Base-by-base conservation (phyloP, 1,140 invertebrate genomes). In the Drosophila orosa region DNA sequence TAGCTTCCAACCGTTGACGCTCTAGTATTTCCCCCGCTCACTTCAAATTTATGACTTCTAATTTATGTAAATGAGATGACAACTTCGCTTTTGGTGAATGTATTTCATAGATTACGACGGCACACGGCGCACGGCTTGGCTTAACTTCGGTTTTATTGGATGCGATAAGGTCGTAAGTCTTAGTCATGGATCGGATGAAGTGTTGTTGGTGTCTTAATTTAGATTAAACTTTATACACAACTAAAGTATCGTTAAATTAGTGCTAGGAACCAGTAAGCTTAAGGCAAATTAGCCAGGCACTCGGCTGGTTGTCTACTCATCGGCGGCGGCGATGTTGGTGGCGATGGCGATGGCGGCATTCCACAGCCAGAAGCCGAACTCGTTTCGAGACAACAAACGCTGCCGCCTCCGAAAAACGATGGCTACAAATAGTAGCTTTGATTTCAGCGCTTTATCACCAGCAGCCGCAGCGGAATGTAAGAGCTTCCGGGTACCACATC, bases 401-500 rank as follows among this genome's bases (percentile, higher is more conserved):
- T 29, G 74, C 74, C 74, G 74, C 63, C 55, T 31, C 58, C 66
- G 29, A 61, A 22, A 33, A 48, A 22, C 3, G 29, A 52, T 33
- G 48, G 17, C 27, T 52, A 15, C 19, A 15, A 15, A 5, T 2
- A 22, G 19, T 6, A 59, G 52, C 35, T 52, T 39, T 40, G 24
- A 56, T 22, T 33, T 84, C 60, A 84, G 44, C 77, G 76, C 37
- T 80, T 85, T 73, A 87, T 86, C 55, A 75, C 50, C 47, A 86
- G 47, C 71, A 86, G 24, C 42, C 72, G 63, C 48, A 90, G 67
- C 61, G 87, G 87, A 72, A 90, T 84, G 62, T 90, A 90, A n/a
- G 87, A 90, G 66, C 87, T 90, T 89, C 87, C 87, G 80, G 87
- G 87, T 84, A 76, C 84, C 54, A 90, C 87, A 84, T 90, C 87